Conservation (phyloP, 2,888 invertebrate genomes). For the Torymus texanus region DNA sequence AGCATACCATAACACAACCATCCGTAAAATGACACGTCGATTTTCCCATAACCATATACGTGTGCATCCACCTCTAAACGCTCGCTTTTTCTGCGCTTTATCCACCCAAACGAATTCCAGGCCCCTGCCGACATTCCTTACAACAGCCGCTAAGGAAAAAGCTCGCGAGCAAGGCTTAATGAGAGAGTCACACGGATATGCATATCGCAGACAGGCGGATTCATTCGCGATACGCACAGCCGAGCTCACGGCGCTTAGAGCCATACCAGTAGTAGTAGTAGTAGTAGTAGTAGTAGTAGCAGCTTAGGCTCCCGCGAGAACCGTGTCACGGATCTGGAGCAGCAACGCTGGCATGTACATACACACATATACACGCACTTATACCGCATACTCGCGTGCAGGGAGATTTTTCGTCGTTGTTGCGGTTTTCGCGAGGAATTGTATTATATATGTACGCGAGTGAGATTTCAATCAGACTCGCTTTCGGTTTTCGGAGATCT, state of each 20-base stretch:
- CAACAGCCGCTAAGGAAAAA: too few species aligned
- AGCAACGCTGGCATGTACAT: conserved; percentile 44
- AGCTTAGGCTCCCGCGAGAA: conserved; percentile 64
- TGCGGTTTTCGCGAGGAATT: conserved; percentile 14
- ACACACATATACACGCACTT: too few species aligned
- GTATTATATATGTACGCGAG: not conserved
- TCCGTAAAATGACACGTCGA: too few species aligned
- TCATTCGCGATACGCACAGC: conserved; percentile 37
- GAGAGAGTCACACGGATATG: conserved; percentile 51
- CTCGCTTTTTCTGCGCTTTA: too few species aligned
- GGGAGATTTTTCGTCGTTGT: not conserved
- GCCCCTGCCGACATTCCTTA: too few species aligned
- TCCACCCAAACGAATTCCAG: too few species aligned
- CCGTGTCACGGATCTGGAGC: conserved; percentile 75
- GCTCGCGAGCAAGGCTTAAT: not conserved
- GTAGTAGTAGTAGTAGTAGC: too few species aligned
- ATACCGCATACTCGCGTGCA: conserved; percentile 57
- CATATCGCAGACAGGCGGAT: conserved; percentile 46
- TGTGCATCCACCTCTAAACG: too few species aligned
- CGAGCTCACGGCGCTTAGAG: conserved; percentile 42
- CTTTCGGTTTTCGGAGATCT: conserved; percentile 12
- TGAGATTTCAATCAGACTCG: not conserved
- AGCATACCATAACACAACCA: too few species aligned
- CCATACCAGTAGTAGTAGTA: conserved; percentile 28
- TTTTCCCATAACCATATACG: too few species aligned